Base-by-base conservation (phyloP, 2,888 invertebrate genomes). In the Phalangium opilio region DNA sequence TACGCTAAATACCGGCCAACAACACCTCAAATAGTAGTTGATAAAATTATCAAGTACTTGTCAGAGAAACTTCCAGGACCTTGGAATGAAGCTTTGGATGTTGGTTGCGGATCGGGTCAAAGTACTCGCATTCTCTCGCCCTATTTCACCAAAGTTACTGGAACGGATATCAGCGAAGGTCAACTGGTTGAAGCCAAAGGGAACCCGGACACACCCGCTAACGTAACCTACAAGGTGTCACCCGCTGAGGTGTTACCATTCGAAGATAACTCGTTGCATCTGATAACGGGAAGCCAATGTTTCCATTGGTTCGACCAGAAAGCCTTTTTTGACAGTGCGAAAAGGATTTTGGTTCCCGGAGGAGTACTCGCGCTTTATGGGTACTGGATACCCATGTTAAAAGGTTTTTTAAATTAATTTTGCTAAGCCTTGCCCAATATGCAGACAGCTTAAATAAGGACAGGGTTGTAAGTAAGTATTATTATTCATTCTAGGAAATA, bases 31-130 rank as follows among this genome's bases (percentile, higher is more conserved):
- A 33, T 32, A 33, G 14, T 43, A 1, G 14, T 43, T 4, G 18
- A 43, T 3, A 17, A 35, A 18, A 43, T 43, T 14, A 17, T n/a
- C 18, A 18, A 27, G 8, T 21, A 33, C 36, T 2, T 35, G 3
- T 34, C 43, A n/a, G 14, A 12, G 10, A 38, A 38, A 27, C 8
- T 27, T 10, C 15, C 10, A 38, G 18, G 12, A 14, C 38, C 38
- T 15, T 58, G 57, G 44, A 47, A 58, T 3, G 45, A 59, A 10
- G 70, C 69, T 10, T 58, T 68, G 4, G 72, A 72, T 58, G 64
- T 71, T 14, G 72, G 70, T 2, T 71, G 71, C 58, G 72, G 72
- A 7, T 63, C 64, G 17, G 72, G 72, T 14, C 70, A 71, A 55
- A 67, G 67, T 48, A 68, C 70, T 0, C 49, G 57, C 11, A 62